Conservation (phyloP, 2,888 invertebrate genomes). For the Pandemis heparana region DNA sequence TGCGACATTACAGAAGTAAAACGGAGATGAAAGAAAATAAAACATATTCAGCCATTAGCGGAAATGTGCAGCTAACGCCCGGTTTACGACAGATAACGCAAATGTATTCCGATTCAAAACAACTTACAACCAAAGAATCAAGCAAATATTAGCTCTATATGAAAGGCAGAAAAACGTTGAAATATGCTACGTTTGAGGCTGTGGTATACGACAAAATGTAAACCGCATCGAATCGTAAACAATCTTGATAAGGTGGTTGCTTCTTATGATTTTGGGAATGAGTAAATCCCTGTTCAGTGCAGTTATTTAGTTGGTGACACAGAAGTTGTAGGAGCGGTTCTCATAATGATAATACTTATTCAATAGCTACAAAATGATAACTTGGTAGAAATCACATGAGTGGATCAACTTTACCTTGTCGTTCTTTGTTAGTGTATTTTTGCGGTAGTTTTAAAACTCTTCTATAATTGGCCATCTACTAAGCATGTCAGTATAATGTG, state of each 20-base stretch:
- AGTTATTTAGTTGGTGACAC: neutral
- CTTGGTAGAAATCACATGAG: no score
- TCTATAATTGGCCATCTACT: no score
- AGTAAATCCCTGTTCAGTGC: slow-evolving; percentile 6
- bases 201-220: slow-evolving; percentile 49
- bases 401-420: no score
- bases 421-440: no score
- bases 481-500: no score
- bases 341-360: neutral
- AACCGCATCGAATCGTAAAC: slow-evolving; percentile 43
- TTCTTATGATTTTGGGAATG: slow-evolving; percentile 24
- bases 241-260: slow-evolving; percentile 33
- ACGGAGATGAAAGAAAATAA: slow-evolving; percentile 69
- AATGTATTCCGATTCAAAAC: slow-evolving; percentile 63
- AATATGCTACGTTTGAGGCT: neutral
- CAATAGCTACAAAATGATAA: no score
- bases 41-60: slow-evolving; percentile 65
- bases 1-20: slow-evolving; percentile 46
- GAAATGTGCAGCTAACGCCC: slow-evolving; percentile 77
- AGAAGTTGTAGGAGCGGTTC: neutral
- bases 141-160: neutral
- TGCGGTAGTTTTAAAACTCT: no score
- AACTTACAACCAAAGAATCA: neutral
- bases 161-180: neutral
- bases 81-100: slow-evolving; percentile 78